Percentiles rank a stretch among this genome's conserved stretches.
These are phyloP conservation scores for Danio jaintianensis DNA, from an alignment of 2,797 vertebrate species.

Conservation along the genomic window DNA sequence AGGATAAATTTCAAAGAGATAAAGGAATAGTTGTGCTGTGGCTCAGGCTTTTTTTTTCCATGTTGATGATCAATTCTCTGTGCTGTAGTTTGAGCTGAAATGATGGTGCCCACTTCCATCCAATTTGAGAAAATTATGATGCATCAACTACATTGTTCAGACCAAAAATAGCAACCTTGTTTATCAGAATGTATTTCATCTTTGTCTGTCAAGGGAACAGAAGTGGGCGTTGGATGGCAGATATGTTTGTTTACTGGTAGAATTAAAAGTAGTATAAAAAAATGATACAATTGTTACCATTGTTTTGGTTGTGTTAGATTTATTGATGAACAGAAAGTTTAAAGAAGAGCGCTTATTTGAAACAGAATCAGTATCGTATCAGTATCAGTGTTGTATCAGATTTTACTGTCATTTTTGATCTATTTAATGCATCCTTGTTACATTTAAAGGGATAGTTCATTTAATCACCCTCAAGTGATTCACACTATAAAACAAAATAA, in stretches of 20 bases:
- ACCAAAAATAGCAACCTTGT: conserved; percentile 12
- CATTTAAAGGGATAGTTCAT: not conserved
- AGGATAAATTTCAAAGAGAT: conserved; percentile 52
- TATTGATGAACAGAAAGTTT: not conserved
- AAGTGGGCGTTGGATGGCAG: not conserved
- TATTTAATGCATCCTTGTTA: not conserved
- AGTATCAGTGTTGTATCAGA: too few relatives aligned
- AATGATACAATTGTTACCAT: too few relatives aligned
- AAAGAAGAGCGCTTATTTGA: not conserved
- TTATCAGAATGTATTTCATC: not conserved
- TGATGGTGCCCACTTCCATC: not conserved
- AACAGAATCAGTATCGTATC: not conserved
- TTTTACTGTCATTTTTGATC: not conserved
- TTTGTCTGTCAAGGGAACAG: conserved; percentile 1
- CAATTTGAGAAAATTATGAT: conserved; percentile 38
- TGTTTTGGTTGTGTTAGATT: too few relatives aligned
- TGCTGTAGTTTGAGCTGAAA: conserved; percentile 25
- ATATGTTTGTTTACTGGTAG: not conserved
- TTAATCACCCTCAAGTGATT: too few relatives aligned
- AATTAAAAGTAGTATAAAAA: not conserved
- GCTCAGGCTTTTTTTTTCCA: conserved; percentile 61
- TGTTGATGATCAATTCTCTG: conserved; percentile 61
- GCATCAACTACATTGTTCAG: conserved; percentile 27
- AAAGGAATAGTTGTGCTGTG: conserved; percentile 68
- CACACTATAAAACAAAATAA: too few relatives aligned